These are phyloP conservation scores for Halcyon badia DNA, from an alignment of 2,797 vertebrate genomes.

Conservation along the genomic window DNA sequence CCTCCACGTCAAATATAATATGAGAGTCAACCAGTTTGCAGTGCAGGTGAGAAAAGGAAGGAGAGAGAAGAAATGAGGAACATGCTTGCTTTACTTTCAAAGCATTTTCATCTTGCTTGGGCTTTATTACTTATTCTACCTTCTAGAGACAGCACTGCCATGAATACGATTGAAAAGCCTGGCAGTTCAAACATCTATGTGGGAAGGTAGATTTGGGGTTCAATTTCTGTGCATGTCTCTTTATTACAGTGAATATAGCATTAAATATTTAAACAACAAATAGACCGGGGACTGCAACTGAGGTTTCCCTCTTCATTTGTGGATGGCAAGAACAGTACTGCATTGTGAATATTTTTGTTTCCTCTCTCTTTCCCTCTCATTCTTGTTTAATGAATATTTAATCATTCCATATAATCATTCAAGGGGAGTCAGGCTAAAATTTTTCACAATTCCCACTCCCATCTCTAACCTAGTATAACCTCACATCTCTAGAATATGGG, in stretches of 20 bases:
- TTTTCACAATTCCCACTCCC: neutral
- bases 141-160: neutral
- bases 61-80: neutral
- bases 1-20: neutral
- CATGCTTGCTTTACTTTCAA: neutral
- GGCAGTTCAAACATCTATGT: neutral
- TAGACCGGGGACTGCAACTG: neutral
- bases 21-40: neutral
- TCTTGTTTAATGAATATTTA: slow-evolving; percentile 12
- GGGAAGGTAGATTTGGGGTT: neutral
- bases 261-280: slow-evolving; percentile 51
- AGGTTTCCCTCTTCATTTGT: neutral
- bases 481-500: neutral
- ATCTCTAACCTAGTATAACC: neutral
- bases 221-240: neutral
- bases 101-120: neutral
- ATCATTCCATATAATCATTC: neutral
- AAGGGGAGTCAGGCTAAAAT: neutral
- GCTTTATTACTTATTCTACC: neutral
- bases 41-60: neutral
- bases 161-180: neutral
- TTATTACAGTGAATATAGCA: neutral
- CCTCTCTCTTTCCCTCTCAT: neutral
- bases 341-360: neutral
- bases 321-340: neutral